These are phyloP conservation scores for Rhorus exstirpatorius DNA, from an alignment of 2,888 invertebrate genomes.

Conservation along the genomic window DNA sequence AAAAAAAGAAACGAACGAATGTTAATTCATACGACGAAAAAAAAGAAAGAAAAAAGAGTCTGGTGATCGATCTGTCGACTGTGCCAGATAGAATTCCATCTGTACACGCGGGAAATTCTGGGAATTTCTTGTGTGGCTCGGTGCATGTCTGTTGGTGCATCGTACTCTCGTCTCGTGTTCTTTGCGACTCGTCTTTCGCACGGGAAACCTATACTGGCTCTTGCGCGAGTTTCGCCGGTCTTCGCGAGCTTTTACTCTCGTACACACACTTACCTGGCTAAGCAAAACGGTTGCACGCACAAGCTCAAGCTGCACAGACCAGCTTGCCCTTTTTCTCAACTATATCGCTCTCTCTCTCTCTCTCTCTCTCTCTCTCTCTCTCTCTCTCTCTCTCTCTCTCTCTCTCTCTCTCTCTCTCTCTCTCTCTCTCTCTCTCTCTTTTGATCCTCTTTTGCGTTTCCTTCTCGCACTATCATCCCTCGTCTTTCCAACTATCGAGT, in stretches of 20 bases:
- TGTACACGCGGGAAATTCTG: conserved; percentile 64
- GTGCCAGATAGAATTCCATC: conserved; percentile 57
- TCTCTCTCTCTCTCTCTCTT: background rate
- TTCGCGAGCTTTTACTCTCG: conserved; percentile 55
- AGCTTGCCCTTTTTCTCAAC: too few species aligned
- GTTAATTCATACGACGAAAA: conserved; percentile 47
- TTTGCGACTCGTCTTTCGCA: conserved; percentile 6
- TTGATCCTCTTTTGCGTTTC: conserved; percentile 26
- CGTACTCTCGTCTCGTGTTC: conserved; percentile 33
- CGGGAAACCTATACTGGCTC: conserved; percentile 26
- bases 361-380: conserved; percentile 26
- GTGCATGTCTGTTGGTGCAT: conserved; percentile 14
- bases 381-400: conserved; percentile 20
- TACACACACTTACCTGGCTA: conserved; percentile 18
- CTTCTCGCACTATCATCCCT: conserved; percentile 34
- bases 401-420: conserved; percentile 37
- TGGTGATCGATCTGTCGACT: conserved; percentile 47
- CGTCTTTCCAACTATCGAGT: conserved; percentile 56
- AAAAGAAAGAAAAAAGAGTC: too few species aligned
- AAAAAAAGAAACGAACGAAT: conserved; percentile 17
- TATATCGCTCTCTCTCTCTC: conserved; percentile 35
- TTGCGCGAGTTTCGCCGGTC: conserved; percentile 59
- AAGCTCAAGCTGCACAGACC: conserved; percentile 39
- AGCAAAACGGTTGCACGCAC: conserved; percentile 59
- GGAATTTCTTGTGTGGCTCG: conserved; percentile 57